phyloP scores from a whole-genome alignment of 1,140 invertebrate species.

The Teleogryllus occipitalis region DNA sequence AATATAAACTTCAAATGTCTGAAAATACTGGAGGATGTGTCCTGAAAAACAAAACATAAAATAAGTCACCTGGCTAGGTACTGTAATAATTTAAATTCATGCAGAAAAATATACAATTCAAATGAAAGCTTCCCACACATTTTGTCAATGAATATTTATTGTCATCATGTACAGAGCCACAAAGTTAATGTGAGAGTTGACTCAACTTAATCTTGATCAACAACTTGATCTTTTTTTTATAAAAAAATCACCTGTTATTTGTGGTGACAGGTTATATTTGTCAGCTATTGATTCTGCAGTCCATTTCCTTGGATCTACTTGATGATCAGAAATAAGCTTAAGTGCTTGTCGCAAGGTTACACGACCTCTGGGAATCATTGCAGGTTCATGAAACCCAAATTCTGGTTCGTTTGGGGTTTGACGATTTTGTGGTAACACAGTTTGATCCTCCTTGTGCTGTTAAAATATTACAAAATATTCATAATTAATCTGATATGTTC shows the following conservation, averaged over 20 bases:
- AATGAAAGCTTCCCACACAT: too few relatives aligned
- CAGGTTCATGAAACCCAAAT: constrained; percentile 34
- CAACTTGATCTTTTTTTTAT: too few relatives aligned
- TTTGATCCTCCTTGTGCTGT: not conserved
- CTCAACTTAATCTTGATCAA: too few relatives aligned
- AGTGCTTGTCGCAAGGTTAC: constrained; percentile 35
- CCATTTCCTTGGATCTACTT: constrained; percentile 45
- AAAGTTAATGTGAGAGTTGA: too few relatives aligned
- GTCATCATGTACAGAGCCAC: too few relatives aligned
- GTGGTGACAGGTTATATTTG: constrained; percentile 48
- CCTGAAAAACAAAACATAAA: constrained; percentile 34
- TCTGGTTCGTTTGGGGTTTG: constrained; percentile 31
- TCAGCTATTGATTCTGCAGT: constrained; percentile 49
- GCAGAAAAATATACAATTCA: too few relatives aligned
- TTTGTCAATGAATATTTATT: too few relatives aligned
- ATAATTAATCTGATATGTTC: not conserved
- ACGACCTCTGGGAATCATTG: constrained; percentile 33
- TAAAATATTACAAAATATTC: not conserved
- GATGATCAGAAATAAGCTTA: constrained; percentile 52
- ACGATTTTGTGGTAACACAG: constrained; percentile 40
- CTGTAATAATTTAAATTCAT: too few relatives aligned
- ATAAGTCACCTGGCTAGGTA: too few relatives aligned
- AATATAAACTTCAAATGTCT: constrained; percentile 42
- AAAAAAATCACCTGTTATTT: constrained; percentile 2
- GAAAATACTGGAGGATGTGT: constrained; percentile 45